Evolutionary conservation across 2,888 invertebrate genomes (phyloP).

Genomic region (Beris morrisii): DNA sequence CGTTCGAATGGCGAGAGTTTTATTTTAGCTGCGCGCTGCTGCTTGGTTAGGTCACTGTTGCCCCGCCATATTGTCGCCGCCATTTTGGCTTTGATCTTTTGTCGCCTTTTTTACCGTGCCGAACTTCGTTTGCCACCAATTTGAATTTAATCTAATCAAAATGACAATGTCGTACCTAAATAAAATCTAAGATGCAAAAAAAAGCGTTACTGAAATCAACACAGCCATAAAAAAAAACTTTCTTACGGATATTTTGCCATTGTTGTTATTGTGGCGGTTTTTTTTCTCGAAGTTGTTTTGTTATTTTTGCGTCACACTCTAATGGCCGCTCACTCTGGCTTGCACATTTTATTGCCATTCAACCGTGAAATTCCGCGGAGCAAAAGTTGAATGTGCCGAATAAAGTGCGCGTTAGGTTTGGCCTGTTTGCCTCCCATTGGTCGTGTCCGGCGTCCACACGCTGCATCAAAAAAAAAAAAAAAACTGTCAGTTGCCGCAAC

Average conservation of each 20-base stretch:
- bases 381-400: constrained; percentile 32
- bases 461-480: no score
- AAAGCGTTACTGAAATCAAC: not conserved
- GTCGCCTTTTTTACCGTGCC: no score
- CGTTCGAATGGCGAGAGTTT: no score
- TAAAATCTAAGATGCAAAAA: constrained; percentile 4
- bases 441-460: no score
- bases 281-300: not conserved
- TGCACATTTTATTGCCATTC: constrained; percentile 35
- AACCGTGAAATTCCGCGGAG: constrained; percentile 35
- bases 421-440: not conserved
- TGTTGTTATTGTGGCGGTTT: not conserved
- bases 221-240: not conserved
- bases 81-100: no score
- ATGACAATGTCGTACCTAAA: no score
- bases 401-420: constrained; percentile 22
- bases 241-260: not conserved
- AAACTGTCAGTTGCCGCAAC: no score
- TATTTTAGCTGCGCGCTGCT: no score
- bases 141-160: no score
- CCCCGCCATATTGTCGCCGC: no score
- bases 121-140: no score
- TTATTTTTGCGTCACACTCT: constrained; percentile 4
- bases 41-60: no score
- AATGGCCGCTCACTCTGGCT: constrained; percentile 6